Percentiles rank a stretch among this genome's conserved stretches.
Evolutionary conservation across 2,797 vertebrate species (phyloP).

Genomic region (Lepilemur ruficaudatus): DNA sequence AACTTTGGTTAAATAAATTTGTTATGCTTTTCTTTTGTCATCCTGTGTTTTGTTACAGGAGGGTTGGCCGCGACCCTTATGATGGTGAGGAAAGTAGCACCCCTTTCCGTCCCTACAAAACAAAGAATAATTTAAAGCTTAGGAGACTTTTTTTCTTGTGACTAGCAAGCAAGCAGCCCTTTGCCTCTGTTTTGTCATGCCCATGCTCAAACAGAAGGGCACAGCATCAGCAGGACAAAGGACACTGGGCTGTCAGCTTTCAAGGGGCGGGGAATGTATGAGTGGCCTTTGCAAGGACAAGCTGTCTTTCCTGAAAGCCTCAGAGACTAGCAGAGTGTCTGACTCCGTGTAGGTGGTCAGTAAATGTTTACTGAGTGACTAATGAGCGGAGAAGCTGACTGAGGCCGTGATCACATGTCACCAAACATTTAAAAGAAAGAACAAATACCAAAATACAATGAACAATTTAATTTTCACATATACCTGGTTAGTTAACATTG

Average conservation of each 20-base stretch:
- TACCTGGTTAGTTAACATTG: neutral
- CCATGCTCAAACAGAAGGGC: neutral
- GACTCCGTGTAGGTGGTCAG: neutral
- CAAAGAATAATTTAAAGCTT: neutral
- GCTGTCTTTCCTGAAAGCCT: neutral
- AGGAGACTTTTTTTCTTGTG: neutral
- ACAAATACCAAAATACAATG: neutral
- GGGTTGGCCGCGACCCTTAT: neutral
- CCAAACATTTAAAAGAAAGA: slow-evolving; percentile 4
- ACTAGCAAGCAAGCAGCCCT: neutral
- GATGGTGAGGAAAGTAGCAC: neutral
- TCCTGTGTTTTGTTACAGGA: neutral
- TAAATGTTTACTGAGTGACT: neutral
- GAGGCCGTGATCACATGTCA: neutral
- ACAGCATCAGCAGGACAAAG: no score
- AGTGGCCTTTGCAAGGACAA: neutral
- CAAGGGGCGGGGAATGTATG: neutral
- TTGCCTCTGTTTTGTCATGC: neutral
- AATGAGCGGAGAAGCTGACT: neutral
- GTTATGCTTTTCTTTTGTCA: neutral
- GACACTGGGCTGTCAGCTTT: neutral
- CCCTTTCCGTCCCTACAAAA: neutral
- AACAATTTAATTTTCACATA: neutral
- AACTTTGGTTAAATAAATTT: neutral
- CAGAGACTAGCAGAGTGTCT: neutral